Evolutionary conservation across 2,888 invertebrate genomes (phyloP).

Genomic region (Spisula solida): DNA sequence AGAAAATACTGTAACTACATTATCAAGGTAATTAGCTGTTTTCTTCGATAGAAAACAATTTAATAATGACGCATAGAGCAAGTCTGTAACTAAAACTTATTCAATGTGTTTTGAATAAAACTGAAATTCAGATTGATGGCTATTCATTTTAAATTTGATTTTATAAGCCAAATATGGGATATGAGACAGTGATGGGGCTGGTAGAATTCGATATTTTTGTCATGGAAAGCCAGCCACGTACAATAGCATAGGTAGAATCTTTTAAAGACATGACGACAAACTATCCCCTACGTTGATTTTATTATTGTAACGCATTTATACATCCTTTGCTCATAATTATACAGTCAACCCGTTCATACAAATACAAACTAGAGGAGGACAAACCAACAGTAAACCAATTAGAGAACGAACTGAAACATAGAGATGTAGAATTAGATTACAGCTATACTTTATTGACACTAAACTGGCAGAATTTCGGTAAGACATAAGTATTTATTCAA

Average conservation of each 20-base stretch:
- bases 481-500: neutral
- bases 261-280: neutral
- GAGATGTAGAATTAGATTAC: neutral
- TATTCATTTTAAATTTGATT: too few relatives aligned
- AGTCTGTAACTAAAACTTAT: too few relatives aligned
- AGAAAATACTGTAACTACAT: too few relatives aligned
- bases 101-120: too few relatives aligned
- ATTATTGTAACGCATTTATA: neutral
- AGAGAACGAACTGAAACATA: neutral
- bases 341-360: neutral
- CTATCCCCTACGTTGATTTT: neutral
- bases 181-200: too few relatives aligned
- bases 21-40: too few relatives aligned
- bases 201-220: too few relatives aligned
- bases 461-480: neutral
- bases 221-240: too few relatives aligned
- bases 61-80: too few relatives aligned
- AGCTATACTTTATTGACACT: neutral
- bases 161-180: too few relatives aligned
- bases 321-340: neutral
- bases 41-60: too few relatives aligned
- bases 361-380: neutral
- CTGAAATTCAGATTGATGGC: too few relatives aligned
- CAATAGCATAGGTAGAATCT: neutral
- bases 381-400: neutral